A percentile compares a stretch with the other conserved stretches of the same genome.
phyloP scores from a whole-genome alignment of 2,888 invertebrate genomes.

The Xanthorhoe designata region DNA sequence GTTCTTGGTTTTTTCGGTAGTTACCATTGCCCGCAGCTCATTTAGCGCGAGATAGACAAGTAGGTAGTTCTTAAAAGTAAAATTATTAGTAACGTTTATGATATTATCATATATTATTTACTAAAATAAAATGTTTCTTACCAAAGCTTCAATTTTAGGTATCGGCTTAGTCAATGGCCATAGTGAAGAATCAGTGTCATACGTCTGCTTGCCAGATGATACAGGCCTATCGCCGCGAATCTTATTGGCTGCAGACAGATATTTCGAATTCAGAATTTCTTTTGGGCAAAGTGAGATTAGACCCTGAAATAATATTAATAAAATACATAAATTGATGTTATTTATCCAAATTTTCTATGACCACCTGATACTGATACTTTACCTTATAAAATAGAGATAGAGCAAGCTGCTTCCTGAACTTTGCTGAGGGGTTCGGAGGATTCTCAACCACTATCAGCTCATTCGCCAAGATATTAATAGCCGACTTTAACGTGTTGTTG shows the following conservation, averaged over 20 bases:
- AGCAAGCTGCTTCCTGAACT: constrained; percentile 86
- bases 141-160: constrained; percentile 86
- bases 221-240: constrained; percentile 45
- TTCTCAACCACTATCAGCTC: constrained; percentile 59
- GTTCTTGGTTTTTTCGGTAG: no score
- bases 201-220: constrained; percentile 87
- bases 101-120: no score
- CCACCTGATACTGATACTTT: no score
- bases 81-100: no score
- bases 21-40: no score
- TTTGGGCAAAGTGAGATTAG: constrained; percentile 55
- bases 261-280: constrained; percentile 43
- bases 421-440: constrained; percentile 84
- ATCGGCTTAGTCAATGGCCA: constrained; percentile 90
- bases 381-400: constrained; percentile 55
- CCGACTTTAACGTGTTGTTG: constrained; percentile 70
- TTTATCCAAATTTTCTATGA: no score
- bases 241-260: constrained; percentile 50
- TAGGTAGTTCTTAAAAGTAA: no score
- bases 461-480: constrained; percentile 52
- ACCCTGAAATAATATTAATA: constrained; percentile 43
- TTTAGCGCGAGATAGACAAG: no score
- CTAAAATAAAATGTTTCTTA: constrained; percentile 33
- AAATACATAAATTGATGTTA: neutral
- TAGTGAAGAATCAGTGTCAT: constrained; percentile 84